Evolutionary conservation across 2,113 vertebrate species (phyloP), one percentile per base, ranked within the genome.

Genomic region (Penelope pileata): DNA sequence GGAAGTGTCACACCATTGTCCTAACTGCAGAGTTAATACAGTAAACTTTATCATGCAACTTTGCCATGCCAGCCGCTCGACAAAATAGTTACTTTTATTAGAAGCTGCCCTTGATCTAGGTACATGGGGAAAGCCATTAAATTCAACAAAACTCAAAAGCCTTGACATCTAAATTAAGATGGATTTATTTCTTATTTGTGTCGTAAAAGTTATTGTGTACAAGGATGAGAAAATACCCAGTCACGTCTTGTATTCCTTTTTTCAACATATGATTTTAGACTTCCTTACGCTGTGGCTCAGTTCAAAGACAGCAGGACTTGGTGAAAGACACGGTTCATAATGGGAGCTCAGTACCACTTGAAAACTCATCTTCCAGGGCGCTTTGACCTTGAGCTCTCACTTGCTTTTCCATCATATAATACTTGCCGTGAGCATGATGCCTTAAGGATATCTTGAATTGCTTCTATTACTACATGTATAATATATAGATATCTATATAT

Each of bases 21-120:
- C n/a, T n/a, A n/a, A n/a, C n/a, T n/a, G n/a, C n/a, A n/a, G n/a
- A n/a, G n/a, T 96, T 88, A 96, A 93, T 48, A 90, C 94, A 96
- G 95, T 97, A 96, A 96, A 94, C 94, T 96, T 96, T 96, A 96
- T 96, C 95, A 91, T 88, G 91, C 72, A 91, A 90, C 95, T 95
- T 72, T 85, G 87, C 94, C 82, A 54, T 85, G 90, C 90, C 91
- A 91, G 96, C 92, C 96, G 94, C 95, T 83, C 7, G 22, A 91
- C 51, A 60, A 56, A 97, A 93, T 96, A 93, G 96, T 97, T 96
- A 83, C 93, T 96, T 95, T 78, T 88, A 96, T 96, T 93, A 88
- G 93, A 94, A 95, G 94, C 82, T 95, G 79, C 91, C 90, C 94
- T 96, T 94, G 88, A 96, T 96, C 95, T 81, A 88, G 90, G 95